These are phyloP conservation scores for Spicauda simplicius DNA, from an alignment of 2,888 invertebrate species.

Conservation along the genomic window DNA sequence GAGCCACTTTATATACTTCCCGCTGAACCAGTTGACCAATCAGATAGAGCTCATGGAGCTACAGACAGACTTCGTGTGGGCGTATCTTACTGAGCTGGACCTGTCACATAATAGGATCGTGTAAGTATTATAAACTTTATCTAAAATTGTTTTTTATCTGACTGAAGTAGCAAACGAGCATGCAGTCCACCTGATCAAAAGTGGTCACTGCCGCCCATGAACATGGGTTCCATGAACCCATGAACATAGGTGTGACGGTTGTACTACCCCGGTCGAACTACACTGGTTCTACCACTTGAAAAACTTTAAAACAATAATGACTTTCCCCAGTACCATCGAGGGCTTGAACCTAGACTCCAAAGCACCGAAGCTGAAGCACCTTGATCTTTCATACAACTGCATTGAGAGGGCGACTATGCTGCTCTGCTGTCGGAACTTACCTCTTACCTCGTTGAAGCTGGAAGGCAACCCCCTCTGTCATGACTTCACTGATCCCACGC, in stretches of 20 bases:
- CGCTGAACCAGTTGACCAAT: slow-evolving; percentile 58
- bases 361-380: slow-evolving; percentile 56
- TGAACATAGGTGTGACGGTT: too few relatives aligned
- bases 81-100: slow-evolving; percentile 57
- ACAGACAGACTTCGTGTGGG: slow-evolving; percentile 57
- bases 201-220: too few relatives aligned
- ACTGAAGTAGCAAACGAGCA: too few relatives aligned
- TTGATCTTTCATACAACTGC: slow-evolving; percentile 66
- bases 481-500: slow-evolving; percentile 83
- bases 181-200: too few relatives aligned
- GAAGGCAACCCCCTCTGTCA: slow-evolving; percentile 90
- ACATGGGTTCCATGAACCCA: too few relatives aligned
- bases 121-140: slow-evolving; percentile 54
- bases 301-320: too few relatives aligned
- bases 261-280: too few relatives aligned
- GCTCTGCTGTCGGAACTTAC: slow-evolving; percentile 61
- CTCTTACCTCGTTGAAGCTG: slow-evolving; percentile 81
- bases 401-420: slow-evolving; percentile 53
- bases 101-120: slow-evolving; percentile 66
- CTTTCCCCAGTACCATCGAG: slow-evolving; percentile 56
- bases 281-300: too few relatives aligned
- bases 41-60: slow-evolving; percentile 60
- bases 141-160: too few relatives aligned
- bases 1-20: slow-evolving; percentile 74
- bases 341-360: slow-evolving; percentile 56